Evolutionary conservation across 2,113 vertebrate genomes (phyloP).

Genomic region (Balaeniceps rex): DNA sequence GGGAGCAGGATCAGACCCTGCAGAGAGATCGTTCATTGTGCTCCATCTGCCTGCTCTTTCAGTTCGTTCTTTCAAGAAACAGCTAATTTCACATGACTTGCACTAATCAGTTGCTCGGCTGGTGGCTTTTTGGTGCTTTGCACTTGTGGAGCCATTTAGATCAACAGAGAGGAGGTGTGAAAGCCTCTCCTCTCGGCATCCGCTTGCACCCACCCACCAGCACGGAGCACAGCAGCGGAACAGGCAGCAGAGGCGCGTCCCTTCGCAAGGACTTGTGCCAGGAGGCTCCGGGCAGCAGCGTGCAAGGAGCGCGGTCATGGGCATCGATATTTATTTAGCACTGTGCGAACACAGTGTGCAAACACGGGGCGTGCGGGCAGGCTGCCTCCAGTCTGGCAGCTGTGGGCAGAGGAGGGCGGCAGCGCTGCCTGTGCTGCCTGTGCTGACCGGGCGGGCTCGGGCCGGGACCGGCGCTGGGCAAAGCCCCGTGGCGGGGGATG

Average conservation of each 20-base stretch:
- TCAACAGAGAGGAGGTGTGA: conserved; percentile 1
- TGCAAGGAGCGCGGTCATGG: rapidly evolving
- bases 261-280: neutral
- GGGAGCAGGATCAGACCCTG: neutral
- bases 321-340: neutral
- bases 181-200: neutral
- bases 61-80: neutral
- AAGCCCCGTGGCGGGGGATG: neutral
- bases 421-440: neutral
- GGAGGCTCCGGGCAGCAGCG: neutral
- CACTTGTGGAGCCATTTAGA: neutral
- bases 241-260: neutral
- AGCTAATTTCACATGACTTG: neutral
- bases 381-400: neutral
- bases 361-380: neutral
- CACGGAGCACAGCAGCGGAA: neutral
- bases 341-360: neutral
- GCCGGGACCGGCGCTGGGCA: rapidly evolving
- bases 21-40: neutral
- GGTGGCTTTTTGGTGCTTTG: neutral
- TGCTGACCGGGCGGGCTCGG: neutral
- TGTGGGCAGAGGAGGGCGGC: neutral
- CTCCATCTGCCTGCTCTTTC: neutral
- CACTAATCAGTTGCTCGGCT: neutral
- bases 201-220: neutral